Percentiles rank a stretch among this genome's conserved stretches.
Conservation (phyloP, 2,888 invertebrate species). For the Idaea dimidiata region DNA sequence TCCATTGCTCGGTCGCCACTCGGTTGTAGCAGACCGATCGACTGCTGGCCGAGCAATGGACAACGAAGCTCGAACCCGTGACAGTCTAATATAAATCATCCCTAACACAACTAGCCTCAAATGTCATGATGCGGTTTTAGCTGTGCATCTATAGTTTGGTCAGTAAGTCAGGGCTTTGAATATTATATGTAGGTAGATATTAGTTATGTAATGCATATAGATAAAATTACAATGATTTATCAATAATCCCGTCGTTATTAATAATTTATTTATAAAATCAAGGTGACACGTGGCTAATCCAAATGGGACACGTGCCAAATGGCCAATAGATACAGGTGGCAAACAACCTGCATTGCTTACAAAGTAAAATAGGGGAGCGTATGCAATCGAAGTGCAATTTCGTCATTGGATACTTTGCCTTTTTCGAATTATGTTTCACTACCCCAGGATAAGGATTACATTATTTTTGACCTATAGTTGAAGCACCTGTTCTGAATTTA, state of each 20-base stretch:
- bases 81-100: too few species aligned
- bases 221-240: too few species aligned
- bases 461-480: background rate
- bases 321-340: slow-evolving; percentile 21
- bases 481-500: background rate
- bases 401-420: slow-evolving; percentile 9
- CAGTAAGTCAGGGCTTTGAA: too few species aligned
- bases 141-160: too few species aligned
- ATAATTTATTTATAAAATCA: background rate
- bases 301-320: slow-evolving; percentile 25
- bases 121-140: too few species aligned
- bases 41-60: too few species aligned
- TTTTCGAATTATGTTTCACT: background rate
- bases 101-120: too few species aligned
- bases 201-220: too few species aligned
- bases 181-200: too few species aligned
- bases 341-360: slow-evolving; percentile 13
- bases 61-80: too few species aligned
- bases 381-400: slow-evolving; percentile 12
- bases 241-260: background rate
- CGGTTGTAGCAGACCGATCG: too few species aligned
- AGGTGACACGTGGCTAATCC: slow-evolving; percentile 27
- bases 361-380: slow-evolving; percentile 17
- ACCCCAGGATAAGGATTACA: background rate
- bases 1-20: too few species aligned